Evolutionary conservation across 2,888 invertebrate genomes (phyloP).

Genomic region (Drepanosiphum platanoidis): DNA sequence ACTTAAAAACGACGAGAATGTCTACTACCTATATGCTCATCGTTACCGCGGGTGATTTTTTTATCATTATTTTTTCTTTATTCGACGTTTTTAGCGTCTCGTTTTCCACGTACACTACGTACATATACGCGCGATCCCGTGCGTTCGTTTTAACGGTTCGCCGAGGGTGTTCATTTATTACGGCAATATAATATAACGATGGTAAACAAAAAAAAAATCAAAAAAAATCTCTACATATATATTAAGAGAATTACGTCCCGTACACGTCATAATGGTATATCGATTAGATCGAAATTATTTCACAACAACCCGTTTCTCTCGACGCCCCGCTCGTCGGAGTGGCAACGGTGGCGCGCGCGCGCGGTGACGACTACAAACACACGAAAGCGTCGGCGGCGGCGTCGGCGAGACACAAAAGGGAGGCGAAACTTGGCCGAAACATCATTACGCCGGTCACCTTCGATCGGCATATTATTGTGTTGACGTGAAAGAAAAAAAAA

Average conservation of each 20-base stretch:
- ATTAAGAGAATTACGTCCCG: not conserved
- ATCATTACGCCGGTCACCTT: conserved; percentile 53
- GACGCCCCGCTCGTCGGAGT: not conserved
- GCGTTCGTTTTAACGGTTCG: too few relatives aligned
- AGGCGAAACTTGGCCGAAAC: conserved; percentile 36
- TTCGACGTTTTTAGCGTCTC: too few relatives aligned
- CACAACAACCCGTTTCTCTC: not conserved
- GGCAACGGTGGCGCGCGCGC: not conserved
- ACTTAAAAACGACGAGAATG: too few relatives aligned
- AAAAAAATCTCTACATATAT: too few relatives aligned
- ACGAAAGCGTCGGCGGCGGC: conserved; percentile 7
- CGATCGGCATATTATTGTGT: conserved; percentile 6
- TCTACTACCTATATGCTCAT: too few relatives aligned
- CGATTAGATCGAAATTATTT: conserved; percentile 26
- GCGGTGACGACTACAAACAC: not conserved
- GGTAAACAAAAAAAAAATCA: not conserved
- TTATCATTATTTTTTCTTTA: too few relatives aligned
- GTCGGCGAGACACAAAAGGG: conserved; percentile 18
- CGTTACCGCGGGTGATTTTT: too few relatives aligned
- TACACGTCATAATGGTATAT: too few relatives aligned
- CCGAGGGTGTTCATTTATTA: not conserved
- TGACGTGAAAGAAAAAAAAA: conserved; percentile 1
- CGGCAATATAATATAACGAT: not conserved
- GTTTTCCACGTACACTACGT: too few relatives aligned
- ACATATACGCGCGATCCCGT: too few relatives aligned